Percentiles rank a stretch among this genome's conserved stretches.
Conservation (phyloP, 2,888 invertebrate genomes). For the Pimpla rufipes region DNA sequence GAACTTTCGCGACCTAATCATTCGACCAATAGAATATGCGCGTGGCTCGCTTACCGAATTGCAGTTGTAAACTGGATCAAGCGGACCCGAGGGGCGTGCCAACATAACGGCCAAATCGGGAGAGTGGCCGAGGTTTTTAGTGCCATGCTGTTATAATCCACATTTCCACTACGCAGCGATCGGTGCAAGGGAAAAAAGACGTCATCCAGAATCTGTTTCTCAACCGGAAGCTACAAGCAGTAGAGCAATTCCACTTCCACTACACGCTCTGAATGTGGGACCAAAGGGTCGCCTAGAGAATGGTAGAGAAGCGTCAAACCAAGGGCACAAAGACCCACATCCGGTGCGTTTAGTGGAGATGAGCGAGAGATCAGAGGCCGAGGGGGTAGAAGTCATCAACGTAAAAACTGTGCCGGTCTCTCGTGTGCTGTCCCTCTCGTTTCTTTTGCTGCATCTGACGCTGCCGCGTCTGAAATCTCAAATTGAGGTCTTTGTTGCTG, state of each 20-base stretch:
- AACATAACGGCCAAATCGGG: background rate
- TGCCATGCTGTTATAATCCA: background rate
- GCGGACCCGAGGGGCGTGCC: background rate
- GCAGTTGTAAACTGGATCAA: constrained; percentile 25
- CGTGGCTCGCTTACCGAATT: constrained; percentile 46
- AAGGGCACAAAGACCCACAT: constrained; percentile 43
- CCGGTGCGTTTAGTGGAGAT: constrained; percentile 37
- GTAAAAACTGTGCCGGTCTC: constrained; percentile 58
- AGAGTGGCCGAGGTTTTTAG: background rate
- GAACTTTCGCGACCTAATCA: constrained; percentile 61
- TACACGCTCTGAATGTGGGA: constrained; percentile 1
- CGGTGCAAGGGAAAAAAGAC: background rate
- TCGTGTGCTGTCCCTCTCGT: constrained; percentile 7
- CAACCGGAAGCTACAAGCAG: constrained; percentile 13
- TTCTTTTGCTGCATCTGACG: constrained; percentile 4
- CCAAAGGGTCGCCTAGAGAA: background rate
- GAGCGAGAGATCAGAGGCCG: constrained; percentile 43
- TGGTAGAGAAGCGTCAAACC: constrained; percentile 3
- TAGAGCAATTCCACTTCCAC: background rate
- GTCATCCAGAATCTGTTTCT: background rate
- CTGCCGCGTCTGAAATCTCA: background rate
- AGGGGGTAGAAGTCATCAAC: constrained; percentile 53
- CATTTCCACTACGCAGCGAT: background rate
- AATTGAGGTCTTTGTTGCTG: constrained; percentile 8
- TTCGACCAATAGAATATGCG: constrained; percentile 49